Evolutionary conservation across 2,797 vertebrate genomes (phyloP), one percentile per base, ranked within the genome.

Genomic region (Molothrus aeneus): DNA sequence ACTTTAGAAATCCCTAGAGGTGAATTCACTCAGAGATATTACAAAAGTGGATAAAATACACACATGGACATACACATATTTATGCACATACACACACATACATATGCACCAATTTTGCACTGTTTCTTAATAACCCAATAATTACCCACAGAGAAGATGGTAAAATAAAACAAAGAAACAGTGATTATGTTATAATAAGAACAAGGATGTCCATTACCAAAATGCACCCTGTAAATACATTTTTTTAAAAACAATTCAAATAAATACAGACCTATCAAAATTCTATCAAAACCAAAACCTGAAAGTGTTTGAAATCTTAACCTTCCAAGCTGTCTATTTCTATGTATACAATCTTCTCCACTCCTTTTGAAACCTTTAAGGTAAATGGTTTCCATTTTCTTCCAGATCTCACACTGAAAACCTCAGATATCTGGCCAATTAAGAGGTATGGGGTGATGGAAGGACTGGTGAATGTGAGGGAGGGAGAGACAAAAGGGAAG

Each of bases 61-160:
- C 9, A 64, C 2, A 3, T 7, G 2, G 6, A 5, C 9, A 5
- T 2, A 11, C 5, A 25, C 17, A 36, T 11, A 13, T 4, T 11
- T 17, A n/a, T 12, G 10, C 7, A 64, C 3, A 15, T 2, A 3
- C 8, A 4, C 10, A 13, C 1, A 15, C 14, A 24, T 4, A 11
- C 3, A n/a, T 7, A n/a, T 4, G 16, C 13, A 19, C 17, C 3
- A 31, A 24, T 79, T 83, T 77, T 56, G 18, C 19, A 70, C 10
- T 26, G 19, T 75, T 47, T 78, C 3, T 92, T 89, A 93, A 56
- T 72, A 87, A 72, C 9, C 2, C 7, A 43, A 29, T 42, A 70
- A 65, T 50, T 69, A 54, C 10, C 6, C 12, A 59, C 28, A 80
- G 47, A 75, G 29, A 72, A 50, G 17, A 69, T 1, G 12, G 9